Conservation (phyloP, 1,140 invertebrate genomes). For the Heliothis virescens region DNA sequence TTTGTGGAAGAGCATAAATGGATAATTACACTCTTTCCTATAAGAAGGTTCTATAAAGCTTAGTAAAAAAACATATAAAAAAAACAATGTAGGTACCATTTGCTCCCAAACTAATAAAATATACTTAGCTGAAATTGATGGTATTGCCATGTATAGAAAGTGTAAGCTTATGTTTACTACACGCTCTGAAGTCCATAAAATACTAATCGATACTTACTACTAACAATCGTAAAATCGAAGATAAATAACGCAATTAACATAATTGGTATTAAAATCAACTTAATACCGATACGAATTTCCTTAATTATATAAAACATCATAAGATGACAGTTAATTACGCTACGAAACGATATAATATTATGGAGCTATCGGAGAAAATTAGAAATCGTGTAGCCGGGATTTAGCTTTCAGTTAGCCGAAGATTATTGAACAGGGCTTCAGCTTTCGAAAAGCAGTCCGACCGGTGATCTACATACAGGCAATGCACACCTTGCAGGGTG, state of each 20-base stretch:
- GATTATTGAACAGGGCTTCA: slow-evolving; percentile 74
- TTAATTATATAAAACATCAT: slow-evolving; percentile 50
- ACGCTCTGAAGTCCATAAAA: neutral
- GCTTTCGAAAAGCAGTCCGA: slow-evolving; percentile 68
- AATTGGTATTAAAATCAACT: neutral
- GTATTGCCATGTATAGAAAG: too few species aligned
- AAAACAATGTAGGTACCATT: too few species aligned
- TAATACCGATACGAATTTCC: neutral
- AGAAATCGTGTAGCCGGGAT: slow-evolving; percentile 72
- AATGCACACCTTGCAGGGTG: slow-evolving; percentile 59
- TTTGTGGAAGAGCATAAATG: too few species aligned
- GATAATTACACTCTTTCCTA: too few species aligned
- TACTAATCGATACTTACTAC: neutral
- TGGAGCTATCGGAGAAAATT: slow-evolving; percentile 66
- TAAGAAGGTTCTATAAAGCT: too few species aligned
- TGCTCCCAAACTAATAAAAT: too few species aligned
- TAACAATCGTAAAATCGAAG: slow-evolving; percentile 13
- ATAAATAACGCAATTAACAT: slow-evolving; percentile 13
- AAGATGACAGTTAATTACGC: slow-evolving; percentile 60
- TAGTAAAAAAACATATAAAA: too few species aligned
- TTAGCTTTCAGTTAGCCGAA: slow-evolving; percentile 73
- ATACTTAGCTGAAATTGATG: too few species aligned
- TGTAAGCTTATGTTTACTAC: neutral
- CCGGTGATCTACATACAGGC: slow-evolving; percentile 63
- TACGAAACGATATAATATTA: slow-evolving; percentile 35